These are phyloP conservation scores for Eremobia ochroleuca DNA, from an alignment of 2,888 invertebrate species.

Conservation along the genomic window DNA sequence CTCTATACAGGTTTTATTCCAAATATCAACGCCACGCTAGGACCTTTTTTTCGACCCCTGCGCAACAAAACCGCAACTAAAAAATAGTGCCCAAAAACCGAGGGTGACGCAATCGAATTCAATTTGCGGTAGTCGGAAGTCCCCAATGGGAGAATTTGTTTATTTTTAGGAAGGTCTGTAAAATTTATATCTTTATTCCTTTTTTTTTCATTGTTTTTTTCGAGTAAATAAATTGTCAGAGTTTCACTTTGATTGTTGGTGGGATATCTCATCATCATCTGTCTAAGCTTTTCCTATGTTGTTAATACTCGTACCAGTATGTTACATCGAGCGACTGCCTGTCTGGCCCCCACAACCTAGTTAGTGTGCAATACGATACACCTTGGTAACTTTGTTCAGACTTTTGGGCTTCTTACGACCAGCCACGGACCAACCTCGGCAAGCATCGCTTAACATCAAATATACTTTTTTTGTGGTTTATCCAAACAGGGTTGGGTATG, in stretches of 20 bases:
- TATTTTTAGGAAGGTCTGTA: constrained; percentile 30
- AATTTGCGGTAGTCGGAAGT: constrained; percentile 35
- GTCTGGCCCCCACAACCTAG: too few relatives aligned
- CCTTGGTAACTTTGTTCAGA: too few relatives aligned
- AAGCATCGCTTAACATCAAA: too few relatives aligned
- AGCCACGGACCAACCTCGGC: too few relatives aligned
- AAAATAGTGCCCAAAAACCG: constrained; percentile 36
- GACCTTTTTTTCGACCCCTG: constrained; percentile 6
- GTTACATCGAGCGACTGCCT: too few relatives aligned
- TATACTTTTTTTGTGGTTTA: too few relatives aligned
- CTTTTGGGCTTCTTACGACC: too few relatives aligned
- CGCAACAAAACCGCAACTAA: background rate
- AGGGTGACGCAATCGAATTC: constrained; percentile 32
- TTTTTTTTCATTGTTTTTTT: background rate
- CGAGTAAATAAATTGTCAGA: background rate
- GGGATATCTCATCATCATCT: too few relatives aligned
- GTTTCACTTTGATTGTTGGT: background rate
- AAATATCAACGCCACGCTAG: background rate
- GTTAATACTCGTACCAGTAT: too few relatives aligned
- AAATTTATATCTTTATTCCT: constrained; percentile 27
- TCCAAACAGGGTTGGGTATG: too few relatives aligned
- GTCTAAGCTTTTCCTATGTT: too few relatives aligned
- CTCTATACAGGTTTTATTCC: background rate
- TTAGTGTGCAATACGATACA: too few relatives aligned
- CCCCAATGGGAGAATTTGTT: background rate